Percentiles rank a stretch among this genome's conserved stretches.
Evolutionary conservation across 2,113 vertebrate genomes (phyloP).

Genomic region (Xyrauchen texanus): DNA sequence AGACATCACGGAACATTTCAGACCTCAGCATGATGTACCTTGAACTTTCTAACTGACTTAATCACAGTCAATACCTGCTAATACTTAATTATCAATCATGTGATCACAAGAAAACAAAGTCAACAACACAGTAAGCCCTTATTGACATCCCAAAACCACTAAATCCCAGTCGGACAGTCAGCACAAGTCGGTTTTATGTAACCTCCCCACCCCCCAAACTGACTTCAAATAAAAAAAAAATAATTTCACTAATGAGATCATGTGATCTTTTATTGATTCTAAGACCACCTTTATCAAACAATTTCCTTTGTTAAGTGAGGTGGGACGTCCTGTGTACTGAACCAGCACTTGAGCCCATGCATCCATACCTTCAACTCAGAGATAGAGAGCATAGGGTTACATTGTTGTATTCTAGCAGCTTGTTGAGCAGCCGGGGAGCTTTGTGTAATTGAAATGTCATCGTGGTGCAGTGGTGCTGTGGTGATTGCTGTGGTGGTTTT

Average conservation of each 20-base stretch:
- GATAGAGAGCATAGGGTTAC: constrained; percentile 56
- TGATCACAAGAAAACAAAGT: constrained; percentile 10
- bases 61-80: constrained; percentile 24
- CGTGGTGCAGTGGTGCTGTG: constrained; percentile 67
- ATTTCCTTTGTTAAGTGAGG: not conserved
- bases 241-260: not conserved
- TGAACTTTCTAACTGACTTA: not conserved
- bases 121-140: not conserved
- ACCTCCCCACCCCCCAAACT: not conserved
- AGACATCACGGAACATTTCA: too few species aligned
- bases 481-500: constrained; percentile 61
- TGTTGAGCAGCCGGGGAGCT: constrained; percentile 67
- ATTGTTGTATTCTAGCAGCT: constrained; percentile 60
- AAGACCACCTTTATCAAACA: constrained; percentile 17
- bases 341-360: constrained; percentile 7
- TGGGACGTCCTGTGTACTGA: constrained; percentile 4
- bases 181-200: too few species aligned
- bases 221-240: not conserved
- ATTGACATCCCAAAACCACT: not conserved
- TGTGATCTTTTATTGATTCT: constrained; percentile 8
- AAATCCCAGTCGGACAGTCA: not conserved
- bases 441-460: constrained; percentile 79
- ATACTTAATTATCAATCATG: not conserved
- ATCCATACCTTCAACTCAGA: constrained; percentile 23
- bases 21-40: not conserved